Percentiles rank a stretch among this genome's conserved stretches.
Conservation (phyloP, 30 jellyfish, hydroid and myxozoan species). For the Catostylus mosaicus region DNA sequence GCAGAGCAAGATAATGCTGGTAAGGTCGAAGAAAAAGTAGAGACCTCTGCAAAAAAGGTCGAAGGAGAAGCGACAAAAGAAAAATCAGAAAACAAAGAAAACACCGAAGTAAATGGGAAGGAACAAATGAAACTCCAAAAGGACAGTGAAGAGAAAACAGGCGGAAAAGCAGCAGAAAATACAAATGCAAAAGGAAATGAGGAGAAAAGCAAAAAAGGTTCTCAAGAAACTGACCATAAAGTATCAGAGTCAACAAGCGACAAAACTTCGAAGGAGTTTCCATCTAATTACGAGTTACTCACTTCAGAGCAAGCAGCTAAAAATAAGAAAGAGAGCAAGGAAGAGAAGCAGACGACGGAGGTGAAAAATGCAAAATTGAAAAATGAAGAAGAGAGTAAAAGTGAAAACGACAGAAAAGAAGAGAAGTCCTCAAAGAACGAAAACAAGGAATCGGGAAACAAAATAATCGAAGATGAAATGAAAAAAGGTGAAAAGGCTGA, state of each 20-base stretch:
- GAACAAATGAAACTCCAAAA: neutral
- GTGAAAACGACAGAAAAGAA: neutral
- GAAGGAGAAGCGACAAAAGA: constrained; percentile 1
- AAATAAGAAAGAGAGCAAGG: neutral
- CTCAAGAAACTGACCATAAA: neutral
- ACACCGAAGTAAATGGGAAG: constrained; percentile 3
- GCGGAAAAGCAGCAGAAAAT: neutral
- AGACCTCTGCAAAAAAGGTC: neutral
- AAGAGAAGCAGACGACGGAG: neutral
- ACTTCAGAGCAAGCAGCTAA: constrained; percentile 11
- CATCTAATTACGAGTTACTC: neutral
- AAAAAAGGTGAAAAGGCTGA: neutral
- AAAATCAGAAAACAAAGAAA: neutral
- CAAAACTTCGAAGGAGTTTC: constrained; percentile 10
- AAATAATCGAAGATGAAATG: neutral
- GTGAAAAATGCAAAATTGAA: neutral
- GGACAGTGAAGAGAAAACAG: constrained; percentile 1
- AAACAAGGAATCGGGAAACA: neutral
- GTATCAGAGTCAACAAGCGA: constrained; percentile 7
- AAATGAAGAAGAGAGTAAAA: neutral
- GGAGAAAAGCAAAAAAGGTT: constrained; percentile 4
- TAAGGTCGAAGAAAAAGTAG: neutral
- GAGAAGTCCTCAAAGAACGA: neutral
- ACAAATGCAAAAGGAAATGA: neutral
- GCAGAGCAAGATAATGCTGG: neutral